A percentile compares a stretch with the other conserved stretches of the same genome.
Conservation (phyloP, 2,888 invertebrate genomes). For the Chrysolina haemoptera region DNA sequence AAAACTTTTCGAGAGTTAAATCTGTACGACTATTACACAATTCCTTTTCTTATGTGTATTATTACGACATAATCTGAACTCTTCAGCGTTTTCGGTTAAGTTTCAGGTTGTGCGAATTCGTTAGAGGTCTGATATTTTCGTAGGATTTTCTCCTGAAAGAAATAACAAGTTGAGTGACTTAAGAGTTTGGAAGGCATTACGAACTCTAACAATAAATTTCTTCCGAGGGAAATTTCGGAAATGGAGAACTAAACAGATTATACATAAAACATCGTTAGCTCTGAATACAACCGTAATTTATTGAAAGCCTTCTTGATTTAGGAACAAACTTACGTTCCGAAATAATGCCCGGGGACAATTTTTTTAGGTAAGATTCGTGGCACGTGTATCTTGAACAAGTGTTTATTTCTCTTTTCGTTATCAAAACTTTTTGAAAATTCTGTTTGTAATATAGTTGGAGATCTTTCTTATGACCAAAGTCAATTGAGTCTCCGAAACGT, state of each 20-base stretch:
- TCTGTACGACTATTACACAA: too few relatives aligned
- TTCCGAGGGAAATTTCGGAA: not conserved
- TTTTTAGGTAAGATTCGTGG: not conserved
- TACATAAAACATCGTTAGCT: conserved; percentile 15
- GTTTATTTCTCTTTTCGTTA: not conserved
- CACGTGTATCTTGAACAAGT: not conserved
- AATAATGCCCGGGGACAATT: conserved; percentile 1
- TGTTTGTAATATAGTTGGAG: too few relatives aligned
- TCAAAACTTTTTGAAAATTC: not conserved
- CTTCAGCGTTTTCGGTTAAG: too few relatives aligned
- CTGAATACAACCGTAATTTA: conserved; percentile 15
- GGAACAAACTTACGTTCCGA: not conserved
- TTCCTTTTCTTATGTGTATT: too few relatives aligned
- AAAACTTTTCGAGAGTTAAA: too few relatives aligned
- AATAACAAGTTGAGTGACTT: conserved; percentile 16
- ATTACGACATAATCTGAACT: too few relatives aligned
- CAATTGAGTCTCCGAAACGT: too few relatives aligned
- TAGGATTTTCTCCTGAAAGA: not conserved
- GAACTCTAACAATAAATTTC: conserved; percentile 9
- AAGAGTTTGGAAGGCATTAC: conserved; percentile 1
- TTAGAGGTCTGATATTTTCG: not conserved
- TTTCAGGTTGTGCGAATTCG: too few relatives aligned
- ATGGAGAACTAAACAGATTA: conserved; percentile 7
- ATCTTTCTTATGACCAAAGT: too few relatives aligned
- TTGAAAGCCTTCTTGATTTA: conserved; percentile 10